Conservation (phyloP, 2,888 invertebrate genomes). For the Pemphredon lugubris region DNA sequence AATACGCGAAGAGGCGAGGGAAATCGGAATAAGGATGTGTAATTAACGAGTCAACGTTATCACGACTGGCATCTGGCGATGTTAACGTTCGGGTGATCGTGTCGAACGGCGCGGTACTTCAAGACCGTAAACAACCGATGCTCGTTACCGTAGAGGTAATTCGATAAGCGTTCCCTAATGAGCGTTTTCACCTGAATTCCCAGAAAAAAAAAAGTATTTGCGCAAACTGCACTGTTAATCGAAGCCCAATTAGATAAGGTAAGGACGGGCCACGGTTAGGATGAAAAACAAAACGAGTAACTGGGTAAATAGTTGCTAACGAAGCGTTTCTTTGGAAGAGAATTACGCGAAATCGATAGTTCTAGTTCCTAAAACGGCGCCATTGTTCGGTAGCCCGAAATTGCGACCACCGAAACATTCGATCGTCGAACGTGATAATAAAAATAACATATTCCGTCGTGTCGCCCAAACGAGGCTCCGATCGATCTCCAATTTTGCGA, state of each 20-base stretch:
- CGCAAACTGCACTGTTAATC: constrained; percentile 64
- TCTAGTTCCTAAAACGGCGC: constrained; percentile 21
- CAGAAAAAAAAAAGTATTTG: constrained; percentile 64
- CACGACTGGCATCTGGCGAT: constrained; percentile 1
- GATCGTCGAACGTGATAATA: background rate
- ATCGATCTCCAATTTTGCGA: no score
- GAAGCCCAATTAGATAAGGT: constrained; percentile 65
- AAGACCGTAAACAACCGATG: constrained; percentile 63
- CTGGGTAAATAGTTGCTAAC: constrained; percentile 58
- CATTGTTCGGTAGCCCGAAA: background rate
- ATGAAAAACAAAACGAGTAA: constrained; percentile 59
- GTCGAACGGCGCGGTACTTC: constrained; percentile 32
- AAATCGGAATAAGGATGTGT: constrained; percentile 11
- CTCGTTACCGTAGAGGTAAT: constrained; percentile 62
- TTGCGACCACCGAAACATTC: background rate
- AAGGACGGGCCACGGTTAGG: constrained; percentile 28
- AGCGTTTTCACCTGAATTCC: constrained; percentile 59
- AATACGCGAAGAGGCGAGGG: background rate
- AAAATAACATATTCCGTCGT: background rate
- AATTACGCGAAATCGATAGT: constrained; percentile 29
- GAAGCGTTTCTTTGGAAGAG: constrained; percentile 46
- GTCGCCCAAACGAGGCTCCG: no score
- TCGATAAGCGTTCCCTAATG: constrained; percentile 60
- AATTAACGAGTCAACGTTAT: constrained; percentile 14
- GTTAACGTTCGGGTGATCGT: constrained; percentile 25